Percentiles rank a stretch among this genome's conserved stretches.
Conservation (phyloP, 2,113 vertebrate species). For the Lutjanus erythropterus region DNA sequence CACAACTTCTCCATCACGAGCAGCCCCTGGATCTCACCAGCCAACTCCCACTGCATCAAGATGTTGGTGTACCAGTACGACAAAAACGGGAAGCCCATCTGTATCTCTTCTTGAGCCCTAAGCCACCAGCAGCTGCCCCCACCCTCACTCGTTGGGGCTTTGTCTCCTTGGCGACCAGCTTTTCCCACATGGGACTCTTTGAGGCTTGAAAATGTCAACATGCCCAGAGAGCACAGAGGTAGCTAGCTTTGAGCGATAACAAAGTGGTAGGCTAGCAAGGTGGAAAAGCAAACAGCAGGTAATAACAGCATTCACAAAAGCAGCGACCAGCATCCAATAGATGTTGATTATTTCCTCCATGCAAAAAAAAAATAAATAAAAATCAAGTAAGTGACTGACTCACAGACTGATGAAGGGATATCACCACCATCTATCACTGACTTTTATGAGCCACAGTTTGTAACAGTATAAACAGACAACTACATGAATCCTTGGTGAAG, state of each 20-base stretch:
- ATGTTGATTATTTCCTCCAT: slow-evolving; percentile 58
- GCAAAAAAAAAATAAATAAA: slow-evolving; percentile 73
- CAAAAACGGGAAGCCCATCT: slow-evolving; percentile 95
- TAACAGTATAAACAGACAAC: slow-evolving; percentile 38
- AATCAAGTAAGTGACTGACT: slow-evolving; percentile 37
- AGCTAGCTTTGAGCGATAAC: slow-evolving; percentile 50
- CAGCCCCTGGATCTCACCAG: slow-evolving; percentile 98
- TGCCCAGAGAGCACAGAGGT: slow-evolving; percentile 37
- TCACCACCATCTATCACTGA: slow-evolving; percentile 32
- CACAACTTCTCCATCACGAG: slow-evolving; percentile 98
- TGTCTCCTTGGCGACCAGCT: slow-evolving; percentile 62
- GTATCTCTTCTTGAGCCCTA: slow-evolving; percentile 91
- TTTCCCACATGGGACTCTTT: slow-evolving; percentile 55
- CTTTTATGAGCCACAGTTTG: slow-evolving; percentile 52
- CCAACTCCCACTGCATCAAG: slow-evolving; percentile 98
- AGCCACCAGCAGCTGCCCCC: slow-evolving; percentile 33
- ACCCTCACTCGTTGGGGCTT: slow-evolving; percentile 37
- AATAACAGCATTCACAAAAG: slow-evolving; percentile 49
- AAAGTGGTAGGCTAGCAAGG: slow-evolving; percentile 30
- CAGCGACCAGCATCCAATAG: slow-evolving; percentile 44
- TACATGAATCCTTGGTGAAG: slow-evolving; percentile 35
- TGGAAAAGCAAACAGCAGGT: slow-evolving; percentile 57
- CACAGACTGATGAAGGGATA: slow-evolving; percentile 41
- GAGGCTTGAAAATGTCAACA: slow-evolving; percentile 75
- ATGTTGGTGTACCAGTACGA: slow-evolving; percentile 98